Evolutionary conservation across 92 coral and sea anemone species (phyloP).

Genomic region (Heteractis magnifica): DNA sequence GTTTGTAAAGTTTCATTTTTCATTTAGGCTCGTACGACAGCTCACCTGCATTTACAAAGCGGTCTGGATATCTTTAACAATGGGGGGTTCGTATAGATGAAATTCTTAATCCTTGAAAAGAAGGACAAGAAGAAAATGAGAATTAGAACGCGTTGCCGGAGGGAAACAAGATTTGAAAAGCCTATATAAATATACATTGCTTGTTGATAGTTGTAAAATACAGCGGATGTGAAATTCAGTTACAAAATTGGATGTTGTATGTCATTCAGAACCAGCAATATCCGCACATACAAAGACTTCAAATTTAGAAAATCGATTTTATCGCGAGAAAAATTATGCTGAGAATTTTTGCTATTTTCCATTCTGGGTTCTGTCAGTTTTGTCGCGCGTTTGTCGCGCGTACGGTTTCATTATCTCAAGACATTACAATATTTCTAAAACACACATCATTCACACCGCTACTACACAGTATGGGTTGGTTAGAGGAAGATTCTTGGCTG

Average conservation of each 20-base stretch:
- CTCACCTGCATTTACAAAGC: neutral
- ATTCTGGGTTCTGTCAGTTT: neutral
- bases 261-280: neutral
- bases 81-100: neutral
- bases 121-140: neutral
- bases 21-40: neutral
- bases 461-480: neutral
- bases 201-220: neutral
- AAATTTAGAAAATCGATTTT: conserved; percentile 5
- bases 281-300: conserved; percentile 8
- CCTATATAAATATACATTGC: neutral
- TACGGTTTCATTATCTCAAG: neutral
- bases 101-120: neutral
- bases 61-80: neutral
- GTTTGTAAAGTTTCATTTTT: neutral
- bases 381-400: neutral
- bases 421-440: neutral
- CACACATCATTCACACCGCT: neutral
- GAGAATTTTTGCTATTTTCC: neutral
- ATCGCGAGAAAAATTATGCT: neutral
- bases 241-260: neutral
- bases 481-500: neutral
- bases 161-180: neutral
- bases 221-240: neutral
- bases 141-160: neutral